These are phyloP conservation scores for Drosophila yooni DNA, from an alignment of 2,888 invertebrate species.

Conservation along the genomic window DNA sequence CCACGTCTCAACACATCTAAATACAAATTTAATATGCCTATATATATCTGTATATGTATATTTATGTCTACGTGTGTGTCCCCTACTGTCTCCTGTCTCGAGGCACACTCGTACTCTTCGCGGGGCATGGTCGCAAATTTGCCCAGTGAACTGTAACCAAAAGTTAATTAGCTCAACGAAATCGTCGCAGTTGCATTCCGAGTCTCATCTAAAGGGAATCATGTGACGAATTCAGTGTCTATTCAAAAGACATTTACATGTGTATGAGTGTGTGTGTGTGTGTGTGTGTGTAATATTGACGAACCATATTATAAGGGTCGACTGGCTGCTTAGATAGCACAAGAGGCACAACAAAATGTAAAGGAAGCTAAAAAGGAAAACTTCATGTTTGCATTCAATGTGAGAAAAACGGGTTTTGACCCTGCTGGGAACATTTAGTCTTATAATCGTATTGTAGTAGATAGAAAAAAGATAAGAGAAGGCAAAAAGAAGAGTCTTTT, in stretches of 20 bases:
- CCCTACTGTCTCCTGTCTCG: conserved; percentile 33
- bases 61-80: conserved; percentile 41
- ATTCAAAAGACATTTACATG: conserved; percentile 20
- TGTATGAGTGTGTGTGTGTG: conserved; percentile 3
- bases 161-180: conserved; percentile 77
- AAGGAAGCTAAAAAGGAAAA: conserved; percentile 60
- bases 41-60: conserved; percentile 8
- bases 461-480: background rate
- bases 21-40: conserved; percentile 60
- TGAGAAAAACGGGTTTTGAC: conserved; percentile 52
- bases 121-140: conserved; percentile 55
- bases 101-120: conserved; percentile 1
- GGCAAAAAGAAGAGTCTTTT: background rate
- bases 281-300: conserved; percentile 31
- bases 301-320: conserved; percentile 54
- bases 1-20: conserved; percentile 42
- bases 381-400: conserved; percentile 21
- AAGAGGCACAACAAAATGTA: conserved; percentile 2
- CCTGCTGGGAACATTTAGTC: conserved; percentile 30
- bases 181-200: conserved; percentile 52
- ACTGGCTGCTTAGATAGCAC: conserved; percentile 27
- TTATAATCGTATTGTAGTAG: conserved; percentile 7
- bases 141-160: conserved; percentile 78
- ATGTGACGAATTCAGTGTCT: conserved; percentile 55
- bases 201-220: conserved; percentile 35